Base-by-base conservation (phyloP, 2,113 vertebrate genomes). In the Urocynchramus pylzowi region DNA sequence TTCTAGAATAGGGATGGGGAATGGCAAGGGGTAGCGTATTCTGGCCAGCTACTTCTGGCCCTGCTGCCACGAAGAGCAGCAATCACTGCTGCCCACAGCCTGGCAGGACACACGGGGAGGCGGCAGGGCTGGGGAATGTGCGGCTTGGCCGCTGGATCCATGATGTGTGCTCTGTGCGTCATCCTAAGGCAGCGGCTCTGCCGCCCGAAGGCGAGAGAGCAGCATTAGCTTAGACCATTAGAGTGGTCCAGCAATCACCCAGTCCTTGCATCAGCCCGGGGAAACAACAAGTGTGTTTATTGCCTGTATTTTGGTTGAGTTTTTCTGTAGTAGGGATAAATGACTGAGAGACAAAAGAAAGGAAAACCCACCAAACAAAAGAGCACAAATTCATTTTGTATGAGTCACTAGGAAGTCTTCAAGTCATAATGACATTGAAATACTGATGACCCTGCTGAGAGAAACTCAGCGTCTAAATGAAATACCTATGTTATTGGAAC, bases 141-240 rank as follows among this genome's bases (percentile, higher is more conserved):
- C 7, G 9, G 24, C n/a, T 9, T 18, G 21, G 45, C 13, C 0
- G 0, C 27, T 57, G 61, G 11, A 33, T 15, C 21, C 52, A 3
- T 1, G 14, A 11, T 37, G 9, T 0, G 0, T 10, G 31, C 16
- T 42, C 6, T 2, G 2, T 54, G 84, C 89, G 30, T 59, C 24
- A 8, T 30, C 31, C 27, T 35, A 18, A 33, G 20, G 8, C 21
- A 7, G 1, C 0, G 0, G 42, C 31, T 53, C 39, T 67, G 16
- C 27, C 10, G 5, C 8, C 19, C 31, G 22, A 11, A 50, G 23
- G 37, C 5, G 18, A 57, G 16, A 19, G 35, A 19, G n/a, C 37
- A 33, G 21, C 12, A 2, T 33, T 63, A 33, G 6, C 44, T 68
- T 76, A 57, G 56, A 35, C 44, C 1, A 0, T 23, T 10, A 67